Percentiles rank a stretch among this genome's conserved stretches.
Conservation (phyloP, 2,797 vertebrate species). For the Chaunax sp. region DNA sequence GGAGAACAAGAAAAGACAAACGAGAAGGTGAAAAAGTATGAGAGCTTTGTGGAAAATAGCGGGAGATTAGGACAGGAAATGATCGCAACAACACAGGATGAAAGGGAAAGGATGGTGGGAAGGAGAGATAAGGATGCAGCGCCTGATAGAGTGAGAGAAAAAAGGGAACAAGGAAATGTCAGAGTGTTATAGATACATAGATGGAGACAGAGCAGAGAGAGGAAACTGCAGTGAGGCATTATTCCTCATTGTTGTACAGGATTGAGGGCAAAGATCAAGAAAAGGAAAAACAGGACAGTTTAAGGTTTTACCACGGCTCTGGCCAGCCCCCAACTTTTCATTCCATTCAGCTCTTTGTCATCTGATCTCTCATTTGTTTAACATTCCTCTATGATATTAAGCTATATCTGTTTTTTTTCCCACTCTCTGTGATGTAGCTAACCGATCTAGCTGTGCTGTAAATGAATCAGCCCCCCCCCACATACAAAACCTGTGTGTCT, state of each 20-base stretch:
- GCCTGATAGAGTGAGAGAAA: conserved; percentile 38
- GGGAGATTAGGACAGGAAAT: conserved; percentile 82
- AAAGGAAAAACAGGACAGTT: conserved; percentile 43
- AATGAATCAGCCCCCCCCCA: conserved; percentile 34
- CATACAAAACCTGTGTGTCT: conserved; percentile 7
- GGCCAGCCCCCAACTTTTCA: neutral
- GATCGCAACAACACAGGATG: conserved; percentile 67
- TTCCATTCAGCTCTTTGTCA: conserved; percentile 37
- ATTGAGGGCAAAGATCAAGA: conserved; percentile 40
- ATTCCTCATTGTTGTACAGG: conserved; percentile 32
- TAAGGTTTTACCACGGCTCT: conserved; percentile 6
- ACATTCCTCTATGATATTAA: conserved; percentile 32
- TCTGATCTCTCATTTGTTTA: conserved; percentile 56
- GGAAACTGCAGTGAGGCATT: conserved; percentile 43
- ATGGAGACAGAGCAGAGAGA: conserved; percentile 29
- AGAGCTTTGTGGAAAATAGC: conserved; percentile 76
- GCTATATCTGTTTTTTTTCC: conserved; percentile 31
- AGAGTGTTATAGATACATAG: conserved; percentile 35
- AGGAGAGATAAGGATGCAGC: conserved; percentile 49
- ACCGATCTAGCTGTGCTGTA: conserved; percentile 40
- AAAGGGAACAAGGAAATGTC: conserved; percentile 59
- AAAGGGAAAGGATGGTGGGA: conserved; percentile 64
- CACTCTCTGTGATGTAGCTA: conserved; percentile 15
- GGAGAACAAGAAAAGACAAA: conserved; percentile 45
- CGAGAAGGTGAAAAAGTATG: conserved; percentile 45